These are phyloP conservation scores for Campylomormyrus numenius DNA, from an alignment of 2,113 vertebrate genomes.

Conservation along the genomic window DNA sequence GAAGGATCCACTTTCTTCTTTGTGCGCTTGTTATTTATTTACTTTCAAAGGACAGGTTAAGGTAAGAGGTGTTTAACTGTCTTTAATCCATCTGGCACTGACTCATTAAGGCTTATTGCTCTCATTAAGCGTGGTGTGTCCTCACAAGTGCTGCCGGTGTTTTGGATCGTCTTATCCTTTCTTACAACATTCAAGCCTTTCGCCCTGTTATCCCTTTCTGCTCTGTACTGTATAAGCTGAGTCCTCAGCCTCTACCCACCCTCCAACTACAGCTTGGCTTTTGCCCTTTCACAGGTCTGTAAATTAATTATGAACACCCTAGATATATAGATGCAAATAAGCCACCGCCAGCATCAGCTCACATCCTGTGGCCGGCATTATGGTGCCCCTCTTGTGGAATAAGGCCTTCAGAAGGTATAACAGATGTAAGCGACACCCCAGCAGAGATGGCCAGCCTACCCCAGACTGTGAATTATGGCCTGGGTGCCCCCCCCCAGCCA, in stretches of 20 bases:
- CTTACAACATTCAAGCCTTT: not conserved
- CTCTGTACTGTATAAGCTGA: not conserved
- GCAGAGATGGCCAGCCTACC: not conserved
- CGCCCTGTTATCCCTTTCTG: not conserved
- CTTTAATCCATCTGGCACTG: slow-evolving; percentile 9
- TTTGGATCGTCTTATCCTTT: not conserved
- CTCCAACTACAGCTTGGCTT: not conserved
- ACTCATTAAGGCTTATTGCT: not conserved
- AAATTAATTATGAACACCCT: not conserved
- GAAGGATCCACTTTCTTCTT: slow-evolving; percentile 27
- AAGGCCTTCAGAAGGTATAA: slow-evolving; percentile 11
- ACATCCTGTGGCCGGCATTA: not conserved
- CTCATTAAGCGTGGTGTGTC: not conserved
- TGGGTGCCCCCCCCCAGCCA: slow-evolving; percentile 39
- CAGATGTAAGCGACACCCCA: not conserved
- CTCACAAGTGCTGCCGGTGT: not conserved
- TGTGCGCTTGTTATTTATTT: slow-evolving; percentile 11
- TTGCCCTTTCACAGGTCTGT: not conserved
- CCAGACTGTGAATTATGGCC: slow-evolving; percentile 35
- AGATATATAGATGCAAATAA: not conserved
- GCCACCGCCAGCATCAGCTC: not conserved
- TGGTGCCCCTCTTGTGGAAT: not conserved
- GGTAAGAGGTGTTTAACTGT: slow-evolving; percentile 20
- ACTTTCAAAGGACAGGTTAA: slow-evolving; percentile 16
- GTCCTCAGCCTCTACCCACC: not conserved